Evolutionary conservation across 2,888 invertebrate species (phyloP).

Genomic region (Rosalia funebris): DNA sequence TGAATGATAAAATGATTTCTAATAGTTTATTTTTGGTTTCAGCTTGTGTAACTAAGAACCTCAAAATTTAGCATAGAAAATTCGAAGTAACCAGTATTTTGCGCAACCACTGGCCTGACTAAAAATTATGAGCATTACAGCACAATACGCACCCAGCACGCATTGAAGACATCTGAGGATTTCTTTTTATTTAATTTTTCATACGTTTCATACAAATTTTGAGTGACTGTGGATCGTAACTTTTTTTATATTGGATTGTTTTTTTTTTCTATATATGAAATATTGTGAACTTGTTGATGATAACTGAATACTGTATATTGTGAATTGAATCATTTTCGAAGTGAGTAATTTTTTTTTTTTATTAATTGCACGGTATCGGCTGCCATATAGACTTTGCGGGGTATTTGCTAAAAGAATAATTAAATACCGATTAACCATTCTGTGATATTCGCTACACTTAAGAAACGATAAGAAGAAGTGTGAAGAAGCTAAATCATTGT

Average conservation of each 20-base stretch:
- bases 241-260: constrained; percentile 52
- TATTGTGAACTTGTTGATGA: constrained; percentile 51
- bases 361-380: constrained; percentile 53
- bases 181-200: constrained; percentile 66
- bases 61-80: constrained; percentile 67
- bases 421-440: constrained; percentile 67
- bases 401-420: constrained; percentile 48
- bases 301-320: constrained; percentile 47
- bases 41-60: constrained; percentile 74
- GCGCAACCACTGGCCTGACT: constrained; percentile 62
- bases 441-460: constrained; percentile 71
- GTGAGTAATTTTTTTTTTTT: constrained; percentile 47
- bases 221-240: constrained; percentile 64
- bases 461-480: constrained; percentile 59
- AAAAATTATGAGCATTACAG: constrained; percentile 63
- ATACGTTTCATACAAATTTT: constrained; percentile 60
- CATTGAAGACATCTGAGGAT: constrained; percentile 91
- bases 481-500: constrained; percentile 59
- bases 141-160: constrained; percentile 84
- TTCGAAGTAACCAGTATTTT: constrained; percentile 65
- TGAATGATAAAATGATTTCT: too few relatives aligned
- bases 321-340: constrained; percentile 48
- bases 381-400: constrained; percentile 59
- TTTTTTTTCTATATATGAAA: constrained; percentile 42
- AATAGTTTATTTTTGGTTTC: constrained; percentile 62